Base-by-base conservation (phyloP, 2,888 invertebrate species). In the Orthonevra nobilis region DNA sequence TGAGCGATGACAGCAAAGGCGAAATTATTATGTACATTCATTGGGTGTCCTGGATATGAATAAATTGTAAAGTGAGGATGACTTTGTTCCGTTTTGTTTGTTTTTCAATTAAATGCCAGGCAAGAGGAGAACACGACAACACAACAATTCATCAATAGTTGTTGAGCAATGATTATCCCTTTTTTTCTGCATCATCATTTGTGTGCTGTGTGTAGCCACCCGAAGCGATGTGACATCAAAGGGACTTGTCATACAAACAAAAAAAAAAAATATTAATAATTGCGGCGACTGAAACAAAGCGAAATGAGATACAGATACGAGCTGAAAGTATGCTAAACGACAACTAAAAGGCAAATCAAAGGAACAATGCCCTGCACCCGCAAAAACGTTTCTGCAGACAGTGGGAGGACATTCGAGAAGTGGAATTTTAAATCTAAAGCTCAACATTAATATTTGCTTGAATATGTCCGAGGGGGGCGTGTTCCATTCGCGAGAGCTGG, bases 311-410 rank as follows among this genome's bases (percentile, higher is more conserved):
- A 40, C 36, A 30, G 23, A 7, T 36, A 56, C 26, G 48, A 44
- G 34, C 70, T 77, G 70, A 77, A 70, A 77, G 70, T 56, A 77
- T 64, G 64, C 46, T 77, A 77, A 77, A 58, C 69, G 70, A 70
- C 75, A 77, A 77, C 75, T 77, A 77, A 77, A 77, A 77, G 44
- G 70, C 70, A 58, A 77, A 70, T 77, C 75, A 77, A 77, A 77
- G 63, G 36, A 64, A 50, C 44, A 70, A 42, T n/a, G n/a, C n/a
- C n/a, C n/a, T n/a, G n/a, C n/a, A n/a, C n/a, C n/a, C 42, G 50
- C 26, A 3, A 14, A 42, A 14, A 42, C 56, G 46, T 69, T 58
- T 9, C 10, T 17, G 34, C 60, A 42, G 20, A 70, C 36, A 28
- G 9, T 36, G 50, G 50, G 14, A 19, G 26, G 38, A 20, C 66